Conservation (phyloP, 2,113 vertebrate genomes). For the Nannospalax galili region DNA sequence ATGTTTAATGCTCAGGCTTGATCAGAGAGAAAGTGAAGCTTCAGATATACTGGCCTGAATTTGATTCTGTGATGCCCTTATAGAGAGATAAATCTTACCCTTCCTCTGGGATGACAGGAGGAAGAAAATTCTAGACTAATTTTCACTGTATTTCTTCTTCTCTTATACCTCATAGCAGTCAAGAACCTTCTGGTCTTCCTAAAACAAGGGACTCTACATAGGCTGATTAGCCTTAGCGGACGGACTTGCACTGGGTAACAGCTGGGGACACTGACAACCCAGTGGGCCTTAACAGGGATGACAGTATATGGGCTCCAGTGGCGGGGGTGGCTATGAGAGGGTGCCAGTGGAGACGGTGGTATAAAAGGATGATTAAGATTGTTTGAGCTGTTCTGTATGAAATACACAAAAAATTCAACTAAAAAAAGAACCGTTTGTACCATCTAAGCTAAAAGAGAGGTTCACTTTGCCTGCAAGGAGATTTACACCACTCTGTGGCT, state of each 20-base stretch:
- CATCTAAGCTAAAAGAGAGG: slow-evolving; percentile 15
- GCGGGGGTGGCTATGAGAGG: no score
- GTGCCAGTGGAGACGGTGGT: no score
- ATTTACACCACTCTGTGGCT: not conserved
- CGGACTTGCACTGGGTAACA: no score
- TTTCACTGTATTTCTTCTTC: not conserved
- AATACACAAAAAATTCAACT: no score
- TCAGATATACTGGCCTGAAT: not conserved
- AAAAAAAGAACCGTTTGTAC: not conserved
- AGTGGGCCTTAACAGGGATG: no score
- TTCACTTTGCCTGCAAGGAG: not conserved
- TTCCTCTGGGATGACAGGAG: not conserved
- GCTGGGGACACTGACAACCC: no score
- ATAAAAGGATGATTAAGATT: no score
- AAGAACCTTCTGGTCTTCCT: no score
- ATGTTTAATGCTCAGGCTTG: not conserved
- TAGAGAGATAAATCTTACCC: not conserved
- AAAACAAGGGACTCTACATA: no score
- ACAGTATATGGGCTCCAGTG: no score
- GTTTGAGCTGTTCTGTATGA: no score
- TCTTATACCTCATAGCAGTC: not conserved
- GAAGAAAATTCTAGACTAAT: slow-evolving; percentile 37
- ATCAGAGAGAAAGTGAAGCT: slow-evolving; percentile 15
- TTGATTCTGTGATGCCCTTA: not conserved
- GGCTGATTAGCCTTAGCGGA: no score